Base-by-base conservation (phyloP, 2,797 vertebrate genomes). In the Apogon hyalosoma region DNA sequence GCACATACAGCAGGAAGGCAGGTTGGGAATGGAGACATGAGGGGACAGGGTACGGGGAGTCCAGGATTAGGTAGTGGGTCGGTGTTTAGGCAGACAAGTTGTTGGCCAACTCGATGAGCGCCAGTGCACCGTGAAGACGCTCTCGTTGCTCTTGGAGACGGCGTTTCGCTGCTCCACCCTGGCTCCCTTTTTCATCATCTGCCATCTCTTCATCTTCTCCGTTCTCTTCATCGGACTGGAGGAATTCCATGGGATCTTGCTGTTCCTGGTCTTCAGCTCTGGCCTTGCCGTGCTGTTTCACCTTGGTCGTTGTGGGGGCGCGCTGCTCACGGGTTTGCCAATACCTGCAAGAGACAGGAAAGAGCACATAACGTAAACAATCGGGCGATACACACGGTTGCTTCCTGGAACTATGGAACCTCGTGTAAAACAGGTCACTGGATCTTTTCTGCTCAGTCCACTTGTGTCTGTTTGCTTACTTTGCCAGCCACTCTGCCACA, bases 71-170 rank as follows among this genome's bases (percentile, higher is more conserved):
- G 69, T 52, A 66, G 74, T 69, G 77, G 83, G 74, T 68, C 11
- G 45, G 53, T 18, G 69, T 91, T 90, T 53, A 98, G 90, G n/a
- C 93, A 3, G 96, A 95, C 77, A 96, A 93, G 79, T 99, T 95
- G 85, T 98, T 99, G 77, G 98, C 98, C 14, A 99, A 93, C 95
- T 99, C 97, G 0, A 99, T 99, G 78, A 99, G 97, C 0, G 97
- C 97, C 63, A 99, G 91, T 0, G 98, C 98, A 0, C 97, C 98
- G 0, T 99, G 97, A 79, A 99, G 95, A 69, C 98, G 96, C 84
- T 99, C 98, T 0, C 96, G 94, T 45, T 96, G 95, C 91, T 99
- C 97, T 68, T 98, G 97, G 63, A 98, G 96, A 33, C 96, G 94
- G 2, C 95, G 92, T 59, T 91, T 94, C 45, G 93, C 88, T 0